Base-by-base conservation (phyloP, 2,797 vertebrate species). In the Gila robusta region DNA sequence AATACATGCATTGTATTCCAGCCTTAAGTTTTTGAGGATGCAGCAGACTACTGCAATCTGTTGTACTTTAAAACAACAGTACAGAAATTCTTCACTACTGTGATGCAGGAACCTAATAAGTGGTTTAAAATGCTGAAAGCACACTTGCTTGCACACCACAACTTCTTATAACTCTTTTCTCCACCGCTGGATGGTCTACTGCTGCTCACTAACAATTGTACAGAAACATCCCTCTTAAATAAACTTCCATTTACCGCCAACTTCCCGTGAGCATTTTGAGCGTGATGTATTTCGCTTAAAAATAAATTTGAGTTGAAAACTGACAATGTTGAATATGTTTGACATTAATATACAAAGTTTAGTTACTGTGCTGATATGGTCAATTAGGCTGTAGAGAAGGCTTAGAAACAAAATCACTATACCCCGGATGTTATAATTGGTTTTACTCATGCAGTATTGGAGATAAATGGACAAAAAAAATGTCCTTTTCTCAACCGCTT, bases 371-470 rank as follows among this genome's bases (percentile, higher is more conserved):
- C 28, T 59, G 19, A 54, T 39, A 59, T 16, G 21, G 4, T n/a
- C 4, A 70, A 71, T 35, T 81, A 64, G 21, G 39, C 16, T 54
- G 49, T n/a, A 81, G 19, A 52, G 14, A 70, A 56, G 16, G 1
- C 1, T 4, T 21, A 54, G 3, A 12, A 71, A 44, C 54, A 9
- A 72, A 71, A 62, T 44, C 16, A 16, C 32, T 44, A 41, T n/a
- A 26, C 21, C 37, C n/a, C 4, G 14, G 14, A 74, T 64, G 39
- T 79, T 41, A 26, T 62, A 41, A 79, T 62, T 79, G 37, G 26
- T 73, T 82, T 83, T 47, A 83, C 39, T 64, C 70, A 73, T 49
- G 39, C 28, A 32, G 21, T 44, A 28, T 66, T 49, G 71, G 16
- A 83, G 56, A 66, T 62, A 66, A 83, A 83, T 26, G 39, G 8